Base-by-base conservation (phyloP, 2,888 invertebrate species). In the Dermolepida albohirtum region DNA sequence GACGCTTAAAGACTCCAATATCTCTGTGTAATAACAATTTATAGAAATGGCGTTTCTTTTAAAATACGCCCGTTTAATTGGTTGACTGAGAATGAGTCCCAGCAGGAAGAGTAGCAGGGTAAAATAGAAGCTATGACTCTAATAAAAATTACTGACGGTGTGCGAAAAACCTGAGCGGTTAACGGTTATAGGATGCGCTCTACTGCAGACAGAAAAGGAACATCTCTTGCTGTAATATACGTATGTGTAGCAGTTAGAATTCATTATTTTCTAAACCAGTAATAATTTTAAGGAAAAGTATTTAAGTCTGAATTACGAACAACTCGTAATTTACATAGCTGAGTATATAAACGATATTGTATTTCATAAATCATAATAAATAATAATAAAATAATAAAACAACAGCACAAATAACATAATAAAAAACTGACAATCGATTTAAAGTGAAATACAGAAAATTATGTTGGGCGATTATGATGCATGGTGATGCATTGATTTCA, bases 71-170 rank as follows among this genome's bases (percentile, higher is more conserved):
- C 77, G 75, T 79, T 79, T 82, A 82, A 82, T 82, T 82, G 82
- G 78, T 78, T 80, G 79, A 78, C 78, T 79, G 79, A 80, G 79
- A 82, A 82, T 81, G 80, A 79, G 80, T 81, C 80, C 80, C 81
- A 71, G 75, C 75, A 76, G 79, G 67, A 68, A 70, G 52, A 50
- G 40, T 49, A 57, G 70, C 73, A 75, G 74, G 76, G 76, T 73
- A 71, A 77, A 78, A 74, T 70, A 74, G 74, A 78, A 78, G 79
- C 75, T 79, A 79, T 76, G 78, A 76, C 76, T 72, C 72, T 78
- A 77, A 78, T 79, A 80, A 79, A 79, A 79, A 78, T 77, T 76
- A 75, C 78, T 71, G 74, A 75, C 75, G 75, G 75, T 74, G 74
- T 75, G 76, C 74, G 77, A 76, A 74, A 75, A 76, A 74, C 74